phyloP scores from a whole-genome alignment of 2,888 invertebrate genomes.

The Coelopa pilipes region DNA sequence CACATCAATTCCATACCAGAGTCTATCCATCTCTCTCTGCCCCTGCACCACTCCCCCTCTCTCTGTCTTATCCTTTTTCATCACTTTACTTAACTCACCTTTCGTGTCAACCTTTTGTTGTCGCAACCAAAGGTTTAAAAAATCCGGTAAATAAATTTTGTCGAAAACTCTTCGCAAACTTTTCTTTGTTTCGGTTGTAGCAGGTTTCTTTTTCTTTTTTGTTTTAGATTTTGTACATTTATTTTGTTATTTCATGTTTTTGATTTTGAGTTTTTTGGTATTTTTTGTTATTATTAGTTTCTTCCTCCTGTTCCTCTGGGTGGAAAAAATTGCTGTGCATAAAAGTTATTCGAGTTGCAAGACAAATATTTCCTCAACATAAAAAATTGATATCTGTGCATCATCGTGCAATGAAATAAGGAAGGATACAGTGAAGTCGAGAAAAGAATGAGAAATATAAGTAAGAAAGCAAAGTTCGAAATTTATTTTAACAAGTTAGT shows the following conservation, averaged over 20 bases:
- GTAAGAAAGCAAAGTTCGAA: background rate
- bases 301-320: too few relatives aligned
- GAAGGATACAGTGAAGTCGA: constrained; percentile 11
- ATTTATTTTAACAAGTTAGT: background rate
- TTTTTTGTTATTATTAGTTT: too few relatives aligned
- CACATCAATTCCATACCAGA: too few relatives aligned
- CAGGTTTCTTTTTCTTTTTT: background rate
- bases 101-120: background rate
- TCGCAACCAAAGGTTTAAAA: background rate
- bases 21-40: too few relatives aligned
- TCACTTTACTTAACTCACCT: background rate
- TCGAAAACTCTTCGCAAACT: constrained; percentile 17
- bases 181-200: background rate
- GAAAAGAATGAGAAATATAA: background rate
- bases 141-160: constrained; percentile 25
- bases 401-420: too few relatives aligned
- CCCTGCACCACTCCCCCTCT: background rate
- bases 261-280: too few relatives aligned
- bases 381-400: constrained; percentile 28
- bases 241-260: too few relatives aligned
- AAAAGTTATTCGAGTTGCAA: constrained; percentile 29
- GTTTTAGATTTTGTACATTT: too few relatives aligned
- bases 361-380: constrained; percentile 28
- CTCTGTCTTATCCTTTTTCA: background rate
- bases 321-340: constrained; percentile 1